These are phyloP conservation scores for Hydractinia symbiolongicarpus DNA, from an alignment of 30 jellyfish, hydroid and myxozoan genomes.

Conservation along the genomic window DNA sequence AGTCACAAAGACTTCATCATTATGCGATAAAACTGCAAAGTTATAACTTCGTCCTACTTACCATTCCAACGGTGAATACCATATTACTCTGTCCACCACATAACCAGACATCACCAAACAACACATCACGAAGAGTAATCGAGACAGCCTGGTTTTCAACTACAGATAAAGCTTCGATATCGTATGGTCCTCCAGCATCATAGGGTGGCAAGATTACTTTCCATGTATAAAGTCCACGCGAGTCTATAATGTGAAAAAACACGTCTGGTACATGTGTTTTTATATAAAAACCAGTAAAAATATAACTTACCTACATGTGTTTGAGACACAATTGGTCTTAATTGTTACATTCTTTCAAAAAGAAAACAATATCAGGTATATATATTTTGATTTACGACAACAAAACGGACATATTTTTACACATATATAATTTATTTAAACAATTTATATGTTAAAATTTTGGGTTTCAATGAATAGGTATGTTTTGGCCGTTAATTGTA, in stretches of 20 bases:
- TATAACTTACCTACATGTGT: no score
- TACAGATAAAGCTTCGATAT: constrained; percentile 8
- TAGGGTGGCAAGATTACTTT: constrained; percentile 10
- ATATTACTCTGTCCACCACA: constrained; percentile 59
- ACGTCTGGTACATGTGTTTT: no score
- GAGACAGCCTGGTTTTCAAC: constrained; percentile 1
- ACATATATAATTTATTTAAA: no score
- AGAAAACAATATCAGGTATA: no score
- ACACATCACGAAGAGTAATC: constrained; percentile 16
- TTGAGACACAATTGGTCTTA: no score
- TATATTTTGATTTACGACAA: no score
- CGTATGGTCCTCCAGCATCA: constrained; percentile 41
- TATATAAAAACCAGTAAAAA: no score
- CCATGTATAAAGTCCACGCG: constrained; percentile 30
- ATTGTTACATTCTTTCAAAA: no score
- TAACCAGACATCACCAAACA: constrained; percentile 51
- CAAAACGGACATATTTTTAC: no score
- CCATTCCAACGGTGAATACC: constrained; percentile 45
- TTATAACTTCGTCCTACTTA: background rate
- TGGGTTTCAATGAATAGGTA: no score
- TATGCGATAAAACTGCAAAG: background rate
- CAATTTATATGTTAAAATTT: no score
- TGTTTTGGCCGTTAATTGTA: no score
- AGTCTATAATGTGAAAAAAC: constrained; percentile 6
- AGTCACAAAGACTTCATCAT: background rate